Base-by-base conservation (phyloP, 2,113 vertebrate genomes). In the Parotia lawesii region DNA sequence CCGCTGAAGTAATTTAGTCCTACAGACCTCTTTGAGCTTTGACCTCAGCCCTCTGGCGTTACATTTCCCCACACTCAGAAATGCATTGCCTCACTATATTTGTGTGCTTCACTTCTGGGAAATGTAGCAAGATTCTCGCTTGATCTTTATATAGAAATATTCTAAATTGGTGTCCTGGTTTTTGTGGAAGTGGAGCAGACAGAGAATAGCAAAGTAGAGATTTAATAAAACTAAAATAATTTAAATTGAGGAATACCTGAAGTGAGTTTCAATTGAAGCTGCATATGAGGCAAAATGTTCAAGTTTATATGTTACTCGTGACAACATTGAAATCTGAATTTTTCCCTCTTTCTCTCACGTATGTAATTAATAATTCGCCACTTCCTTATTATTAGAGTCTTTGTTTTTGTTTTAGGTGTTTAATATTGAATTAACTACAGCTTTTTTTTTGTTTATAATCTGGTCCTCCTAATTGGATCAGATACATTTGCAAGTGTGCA, bases 1-100 rank as follows among this genome's bases (percentile, higher is more conserved):
- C 12, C 6, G 1, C 81, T 70, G 33, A 82, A 94, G 71, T 87
- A 85, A 91, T 94, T 96, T 93, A 91, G 50, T 82, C 58, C 66
- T 79, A 5, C 28, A 85, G 74, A 93, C 62, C 73, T 92, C 38
- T 92, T 50, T 92, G 82, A 90, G 67, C 85, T 93, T 90, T 96
- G 92, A 85, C 94, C 92, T 58, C 40, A 27, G 71, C 87, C 79
- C 79, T 96, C 75, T 73, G 56, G 71, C 15, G 0, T 85, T 88
- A 4, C 33, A 45, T 88, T 91, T 91, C 71, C 79, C 27, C 67
- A 57, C 15, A 38, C 25, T 91, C 20, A 69, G 50, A 92, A 78
- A 50, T 60, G 25, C 15, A 1, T 89, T 94, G 33, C 50, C 16
- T 93, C 31, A 28, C 84, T 92, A 1, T 94, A 79, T 87, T 88